Base-by-base conservation (phyloP, 2,888 invertebrate genomes). In the Pollenia angustigena region DNA sequence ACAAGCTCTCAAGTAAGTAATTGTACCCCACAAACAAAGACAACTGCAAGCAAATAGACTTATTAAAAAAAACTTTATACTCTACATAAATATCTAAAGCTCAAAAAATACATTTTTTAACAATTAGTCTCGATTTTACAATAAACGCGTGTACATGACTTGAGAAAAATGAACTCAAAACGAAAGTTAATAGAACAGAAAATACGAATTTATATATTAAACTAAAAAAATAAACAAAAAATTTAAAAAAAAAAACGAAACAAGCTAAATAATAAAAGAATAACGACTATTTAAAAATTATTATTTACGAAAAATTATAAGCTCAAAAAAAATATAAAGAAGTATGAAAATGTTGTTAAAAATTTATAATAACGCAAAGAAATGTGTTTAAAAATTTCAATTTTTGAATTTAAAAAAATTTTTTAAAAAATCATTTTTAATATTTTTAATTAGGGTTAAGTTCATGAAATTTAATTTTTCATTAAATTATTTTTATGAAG, bases 101-200 rank as follows among this genome's bases (percentile, higher is more conserved):
- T 84, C 54, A 78, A 56, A 74, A 32, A 75, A 78, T 71, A 62
- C 3, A 58, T 86, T 83, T 74, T 81, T 68, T 60, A 76, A 54
- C 87, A 87, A 87, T 87, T 87, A 87, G 87, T 87, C 87, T 87
- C 87, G 87, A 87, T 76, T 81, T 87, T 84, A 78, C 87, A 78
- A 81, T 81, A 87, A 87, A 81, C 83, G 83, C 81, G 81, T 84
- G 87, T 84, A 78, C 81, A 87, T 81, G 68, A 69, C 72, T 87
- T 87, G 18, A 78, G 71, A 82, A 66, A 84, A 75, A 80, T 71
- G 16, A 9, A 32, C 32, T 64, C 11, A 46, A 79, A 72, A 52
- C 56, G 44, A 72, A 79, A 74, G 68, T 72, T 52, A 74, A 44
- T 78, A 72, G 66, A 79, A 72, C 71, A 72, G 32, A 79, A 72